These are phyloP conservation scores for Scrobipalpa costella DNA, from an alignment of 2,888 invertebrate species.

Conservation along the genomic window DNA sequence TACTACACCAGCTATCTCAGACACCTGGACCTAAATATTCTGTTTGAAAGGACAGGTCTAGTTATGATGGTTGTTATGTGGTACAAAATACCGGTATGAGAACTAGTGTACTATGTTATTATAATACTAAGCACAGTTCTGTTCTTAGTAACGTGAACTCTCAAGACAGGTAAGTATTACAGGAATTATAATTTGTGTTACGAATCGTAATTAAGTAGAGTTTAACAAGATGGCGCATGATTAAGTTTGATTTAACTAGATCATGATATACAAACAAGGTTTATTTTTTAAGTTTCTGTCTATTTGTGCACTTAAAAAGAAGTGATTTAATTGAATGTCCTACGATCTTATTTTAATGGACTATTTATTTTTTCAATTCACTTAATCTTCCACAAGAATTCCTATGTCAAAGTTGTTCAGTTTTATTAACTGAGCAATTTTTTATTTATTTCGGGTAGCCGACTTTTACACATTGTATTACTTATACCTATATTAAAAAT, in stretches of 20 bases:
- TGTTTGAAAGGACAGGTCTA: neutral
- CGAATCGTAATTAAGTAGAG: neutral
- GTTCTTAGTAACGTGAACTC: constrained; percentile 6
- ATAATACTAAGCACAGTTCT: constrained; percentile 12
- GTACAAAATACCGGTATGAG: constrained; percentile 19
- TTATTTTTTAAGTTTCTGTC: neutral
- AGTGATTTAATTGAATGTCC: no score
- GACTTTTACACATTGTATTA: no score
- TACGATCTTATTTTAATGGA: no score
- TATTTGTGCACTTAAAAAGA: no score
- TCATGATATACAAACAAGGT: no score
- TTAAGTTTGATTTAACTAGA: no score
- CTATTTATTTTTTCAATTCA: no score
- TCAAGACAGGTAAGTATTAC: neutral
- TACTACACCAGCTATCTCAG: neutral
- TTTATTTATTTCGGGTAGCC: no score
- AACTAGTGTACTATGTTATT: constrained; percentile 21
- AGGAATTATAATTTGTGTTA: neutral
- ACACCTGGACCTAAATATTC: neutral
- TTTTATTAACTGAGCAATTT: no score
- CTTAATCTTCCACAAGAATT: no score
- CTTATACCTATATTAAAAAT: no score
- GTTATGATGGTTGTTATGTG: neutral
- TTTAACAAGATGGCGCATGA: neutral
- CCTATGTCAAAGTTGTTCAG: no score